phyloP scores from a whole-genome alignment of 1,140 invertebrate species.

The Zaprionus africanus region DNA sequence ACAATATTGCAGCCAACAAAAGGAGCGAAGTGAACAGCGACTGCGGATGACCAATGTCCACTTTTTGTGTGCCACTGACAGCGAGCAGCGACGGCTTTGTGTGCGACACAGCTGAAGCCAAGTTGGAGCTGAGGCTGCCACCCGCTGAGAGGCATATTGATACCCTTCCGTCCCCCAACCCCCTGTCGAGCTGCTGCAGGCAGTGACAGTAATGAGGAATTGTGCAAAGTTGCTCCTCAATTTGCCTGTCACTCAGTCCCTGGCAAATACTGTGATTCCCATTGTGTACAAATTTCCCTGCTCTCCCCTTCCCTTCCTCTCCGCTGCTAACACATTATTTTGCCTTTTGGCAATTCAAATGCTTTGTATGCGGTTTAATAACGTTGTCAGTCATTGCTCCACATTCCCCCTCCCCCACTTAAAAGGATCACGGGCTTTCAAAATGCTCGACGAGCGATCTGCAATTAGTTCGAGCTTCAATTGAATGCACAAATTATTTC shows the following conservation, averaged over 20 bases:
- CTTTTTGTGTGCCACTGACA: conserved; percentile 33
- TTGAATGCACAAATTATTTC: neutral
- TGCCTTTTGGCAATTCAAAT: conserved; percentile 31
- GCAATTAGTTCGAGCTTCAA: conserved; percentile 3
- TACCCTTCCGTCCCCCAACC: neutral
- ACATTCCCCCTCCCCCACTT: neutral
- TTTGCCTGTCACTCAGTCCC: conserved; percentile 51
- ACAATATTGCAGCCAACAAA: conserved; percentile 35
- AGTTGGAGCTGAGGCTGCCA: conserved; percentile 10
- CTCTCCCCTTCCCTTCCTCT: neutral
- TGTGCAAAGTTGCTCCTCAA: conserved; percentile 53
- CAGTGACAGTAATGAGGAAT: conserved; percentile 71
- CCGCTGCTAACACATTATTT: neutral
- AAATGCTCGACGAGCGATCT: neutral
- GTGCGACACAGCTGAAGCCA: neutral
- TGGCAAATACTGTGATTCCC: conserved; percentile 23
- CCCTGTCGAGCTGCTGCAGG: neutral
- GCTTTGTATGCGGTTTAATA: conserved; percentile 23
- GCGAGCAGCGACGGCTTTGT: conserved; percentile 30
- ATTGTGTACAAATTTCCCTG: conserved; percentile 5
- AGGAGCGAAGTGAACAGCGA: conserved; percentile 25
- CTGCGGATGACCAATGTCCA: conserved; percentile 23
- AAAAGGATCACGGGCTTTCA: neutral
- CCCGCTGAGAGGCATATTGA: conserved; percentile 49
- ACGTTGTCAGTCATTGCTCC: neutral